phyloP scores from a whole-genome alignment of 2,888 invertebrate genomes.

The Sipunculus nudus region DNA sequence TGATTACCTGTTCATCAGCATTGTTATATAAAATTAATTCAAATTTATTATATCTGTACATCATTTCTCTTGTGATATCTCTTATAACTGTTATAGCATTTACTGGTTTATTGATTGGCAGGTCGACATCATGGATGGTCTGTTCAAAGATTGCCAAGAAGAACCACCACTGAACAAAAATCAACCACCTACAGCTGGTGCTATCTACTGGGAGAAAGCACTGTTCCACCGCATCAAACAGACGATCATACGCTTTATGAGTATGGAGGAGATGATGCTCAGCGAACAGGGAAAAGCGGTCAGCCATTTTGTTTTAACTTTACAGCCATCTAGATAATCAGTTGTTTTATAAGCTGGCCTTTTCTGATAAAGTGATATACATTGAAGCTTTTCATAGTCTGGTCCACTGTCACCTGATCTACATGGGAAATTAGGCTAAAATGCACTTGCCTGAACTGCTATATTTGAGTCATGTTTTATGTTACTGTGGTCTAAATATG shows the following conservation, averaged over 20 bases:
- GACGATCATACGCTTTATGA: constrained; percentile 82
- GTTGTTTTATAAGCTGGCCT: constrained; percentile 3
- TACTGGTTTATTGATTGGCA: constrained; percentile 19
- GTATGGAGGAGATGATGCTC: constrained; percentile 78
- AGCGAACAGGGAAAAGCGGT: constrained; percentile 76
- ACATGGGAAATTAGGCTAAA: too few species aligned
- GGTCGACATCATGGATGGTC: constrained; percentile 72
- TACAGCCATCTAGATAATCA: too few species aligned
- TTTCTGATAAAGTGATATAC: too few species aligned
- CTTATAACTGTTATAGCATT: background rate
- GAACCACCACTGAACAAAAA: constrained; percentile 78
- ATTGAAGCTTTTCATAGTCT: constrained; percentile 1
- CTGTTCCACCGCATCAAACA: constrained; percentile 82
- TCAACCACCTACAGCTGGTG: constrained; percentile 83
- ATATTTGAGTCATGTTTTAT: too few species aligned
- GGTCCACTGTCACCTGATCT: background rate
- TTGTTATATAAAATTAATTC: too few species aligned
- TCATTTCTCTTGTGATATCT: background rate
- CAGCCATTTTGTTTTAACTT: constrained; percentile 30
- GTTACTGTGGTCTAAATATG: too few species aligned
- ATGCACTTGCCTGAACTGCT: too few species aligned
- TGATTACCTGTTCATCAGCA: too few species aligned
- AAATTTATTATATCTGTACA: background rate
- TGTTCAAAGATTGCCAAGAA: constrained; percentile 61
- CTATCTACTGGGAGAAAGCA: constrained; percentile 86